Percentiles rank a stretch among this genome's conserved stretches.
These are phyloP conservation scores for Torymus texanus DNA, from an alignment of 2,888 invertebrate species.

Conservation along the genomic window DNA sequence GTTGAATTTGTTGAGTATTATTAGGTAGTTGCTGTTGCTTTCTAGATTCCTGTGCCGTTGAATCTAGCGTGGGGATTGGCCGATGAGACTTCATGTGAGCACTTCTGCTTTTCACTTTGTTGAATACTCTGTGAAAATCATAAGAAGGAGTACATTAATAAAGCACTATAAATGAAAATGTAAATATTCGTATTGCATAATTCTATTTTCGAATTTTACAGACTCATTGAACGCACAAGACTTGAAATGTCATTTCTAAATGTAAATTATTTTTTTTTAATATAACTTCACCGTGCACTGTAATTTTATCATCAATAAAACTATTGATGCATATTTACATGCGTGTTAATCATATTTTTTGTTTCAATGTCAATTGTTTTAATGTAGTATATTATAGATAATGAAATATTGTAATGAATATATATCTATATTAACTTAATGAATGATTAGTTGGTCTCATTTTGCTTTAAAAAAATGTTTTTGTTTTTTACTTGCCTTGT, in stretches of 20 bases:
- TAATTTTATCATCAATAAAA: not conserved
- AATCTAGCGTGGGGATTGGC: constrained; percentile 83
- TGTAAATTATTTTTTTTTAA: not conserved
- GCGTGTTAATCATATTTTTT: constrained; percentile 15
- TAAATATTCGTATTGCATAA: too few species aligned
- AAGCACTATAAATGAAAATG: too few species aligned
- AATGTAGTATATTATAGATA: too few species aligned
- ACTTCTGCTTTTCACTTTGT: constrained; percentile 98
- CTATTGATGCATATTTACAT: constrained; percentile 14
- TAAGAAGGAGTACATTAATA: constrained; percentile 7
- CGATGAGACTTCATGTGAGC: constrained; percentile 99
- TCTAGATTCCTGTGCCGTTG: constrained; percentile 84
- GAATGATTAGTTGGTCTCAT: constrained; percentile 1
- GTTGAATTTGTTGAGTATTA: constrained; percentile 53
- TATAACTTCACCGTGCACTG: constrained; percentile 30
- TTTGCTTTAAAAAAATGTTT: not conserved
- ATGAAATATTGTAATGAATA: not conserved
- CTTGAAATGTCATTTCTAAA: constrained; percentile 30
- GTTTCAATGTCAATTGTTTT: not conserved
- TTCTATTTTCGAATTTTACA: constrained; percentile 36
- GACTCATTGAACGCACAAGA: constrained; percentile 18
- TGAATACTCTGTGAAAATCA: constrained; percentile 88
- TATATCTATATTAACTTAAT: constrained; percentile 1
- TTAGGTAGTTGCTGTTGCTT: constrained; percentile 65
- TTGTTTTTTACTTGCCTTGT: too few species aligned